Base-by-base conservation (phyloP, 53 echinoderm and acorn worm species). In the Paracentrotus lividus region DNA sequence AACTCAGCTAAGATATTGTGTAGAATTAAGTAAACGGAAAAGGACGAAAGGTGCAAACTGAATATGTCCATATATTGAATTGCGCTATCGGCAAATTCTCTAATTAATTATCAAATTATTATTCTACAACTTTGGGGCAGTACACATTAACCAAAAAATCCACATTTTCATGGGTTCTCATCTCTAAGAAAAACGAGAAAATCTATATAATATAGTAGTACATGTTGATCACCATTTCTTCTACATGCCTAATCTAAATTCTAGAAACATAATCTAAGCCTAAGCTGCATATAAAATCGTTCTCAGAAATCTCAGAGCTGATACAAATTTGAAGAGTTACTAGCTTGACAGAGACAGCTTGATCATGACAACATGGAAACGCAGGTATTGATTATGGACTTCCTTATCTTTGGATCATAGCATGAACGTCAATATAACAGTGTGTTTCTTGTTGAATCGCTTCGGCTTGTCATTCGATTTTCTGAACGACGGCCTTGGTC, bases 351-450 rank as follows among this genome's bases (percentile, higher is more conserved):
- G 26, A 81, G 24, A 26, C 81, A 47, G n/a, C n/a, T 47, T 81
- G 81, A 81, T 26, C 21, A 18, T 81, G 81, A 81, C n/a, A 81
- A 45, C 47, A 81, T 81, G 81, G 81, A 45, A 81, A 81, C 81
- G n/a, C 27, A 81, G 26, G 49, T 81, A 81, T 81, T 81, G 81
- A 81, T 81, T 81, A 27, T 81, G 2, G 2, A 10, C n/a, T 47
- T 81, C 47, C 81, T 47, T 81, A 1, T 81, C 8, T 27, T 81
- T 81, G n/a, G 26, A 81, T 81, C 26, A 47, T 47, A 81, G n/a
- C n/a, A 81, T 81, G 47, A 26, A 10, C 44, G 27, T 81, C 47
- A 10, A 81, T 81, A n/a, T n/a, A n/a, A n/a, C n/a, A 26, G 44
- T 81, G 49, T 8, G 81, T 26, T 81, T 81, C 47, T 26, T 14